Conservation (phyloP, 2,797 vertebrate genomes). For the Antrozous pallidus region DNA sequence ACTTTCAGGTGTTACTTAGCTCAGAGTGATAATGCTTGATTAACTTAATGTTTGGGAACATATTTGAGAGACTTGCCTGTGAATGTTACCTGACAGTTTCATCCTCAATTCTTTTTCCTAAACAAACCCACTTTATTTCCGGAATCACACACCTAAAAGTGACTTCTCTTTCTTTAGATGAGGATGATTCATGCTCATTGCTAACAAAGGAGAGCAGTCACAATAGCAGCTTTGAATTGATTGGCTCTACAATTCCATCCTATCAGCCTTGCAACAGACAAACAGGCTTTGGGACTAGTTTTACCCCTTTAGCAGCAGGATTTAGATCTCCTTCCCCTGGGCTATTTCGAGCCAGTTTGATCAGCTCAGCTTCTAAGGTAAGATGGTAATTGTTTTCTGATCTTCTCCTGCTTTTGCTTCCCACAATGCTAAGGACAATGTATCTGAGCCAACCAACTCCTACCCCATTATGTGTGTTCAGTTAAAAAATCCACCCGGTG, state of each 20-base stretch:
- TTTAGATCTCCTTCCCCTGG: slow-evolving; percentile 95
- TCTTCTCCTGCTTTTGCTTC: slow-evolving; percentile 47
- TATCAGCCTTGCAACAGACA: slow-evolving; percentile 93
- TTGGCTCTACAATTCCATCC: slow-evolving; percentile 94
- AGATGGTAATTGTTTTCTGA: slow-evolving; percentile 63
- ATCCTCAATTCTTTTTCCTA: slow-evolving; percentile 34
- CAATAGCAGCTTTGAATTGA: slow-evolving; percentile 97
- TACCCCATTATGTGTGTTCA: slow-evolving; percentile 56
- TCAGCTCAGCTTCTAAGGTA: slow-evolving; percentile 96
- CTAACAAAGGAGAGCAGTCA: slow-evolving; percentile 93
- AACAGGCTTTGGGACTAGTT: slow-evolving; percentile 81
- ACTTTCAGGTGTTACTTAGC: background rate
- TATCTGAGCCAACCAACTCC: slow-evolving; percentile 52
- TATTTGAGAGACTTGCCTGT: slow-evolving; percentile 9
- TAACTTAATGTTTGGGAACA: slow-evolving; percentile 46
- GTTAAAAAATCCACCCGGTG: slow-evolving; percentile 40
- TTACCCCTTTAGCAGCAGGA: slow-evolving; percentile 72
- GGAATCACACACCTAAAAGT: slow-evolving; percentile 30
- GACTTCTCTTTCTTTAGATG: slow-evolving; percentile 83
- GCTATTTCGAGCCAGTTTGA: slow-evolving; percentile 92
- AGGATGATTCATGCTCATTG: slow-evolving; percentile 91
- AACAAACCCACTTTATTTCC: slow-evolving; percentile 43
- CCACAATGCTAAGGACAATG: slow-evolving; percentile 64
- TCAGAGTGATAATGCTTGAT: slow-evolving; percentile 40
- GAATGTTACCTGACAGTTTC: slow-evolving; percentile 55